These are phyloP conservation scores for Drosophila malerkotliana DNA, from an alignment of 1,140 invertebrate genomes.

Conservation along the genomic window DNA sequence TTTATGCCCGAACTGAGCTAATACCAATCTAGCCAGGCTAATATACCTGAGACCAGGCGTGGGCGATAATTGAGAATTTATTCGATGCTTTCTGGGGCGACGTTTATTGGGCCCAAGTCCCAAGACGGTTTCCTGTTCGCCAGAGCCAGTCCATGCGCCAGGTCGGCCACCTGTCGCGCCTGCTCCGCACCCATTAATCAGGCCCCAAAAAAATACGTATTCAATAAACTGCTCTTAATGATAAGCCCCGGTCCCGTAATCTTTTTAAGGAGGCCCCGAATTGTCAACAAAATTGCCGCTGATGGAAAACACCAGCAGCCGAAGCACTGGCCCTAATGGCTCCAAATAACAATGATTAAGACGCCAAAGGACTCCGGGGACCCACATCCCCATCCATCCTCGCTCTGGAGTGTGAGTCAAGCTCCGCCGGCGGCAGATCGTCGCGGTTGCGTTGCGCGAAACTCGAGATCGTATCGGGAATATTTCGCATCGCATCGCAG, in stretches of 20 bases:
- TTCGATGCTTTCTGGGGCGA: constrained; percentile 67
- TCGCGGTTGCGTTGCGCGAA: constrained; percentile 43
- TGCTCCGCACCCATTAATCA: constrained; percentile 66
- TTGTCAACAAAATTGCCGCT: constrained; percentile 74
- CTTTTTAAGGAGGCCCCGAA: constrained; percentile 53
- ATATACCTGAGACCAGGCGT: constrained; percentile 51
- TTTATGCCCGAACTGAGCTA: constrained; percentile 57
- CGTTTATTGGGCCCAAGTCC: constrained; percentile 68
- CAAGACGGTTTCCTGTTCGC: constrained; percentile 58
- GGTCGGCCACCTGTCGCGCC: constrained; percentile 59
- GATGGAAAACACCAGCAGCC: constrained; percentile 74
- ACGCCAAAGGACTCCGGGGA: constrained; percentile 35
- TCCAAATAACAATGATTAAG: constrained; percentile 80
- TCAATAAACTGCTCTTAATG: constrained; percentile 79
- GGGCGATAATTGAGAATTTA: constrained; percentile 81
- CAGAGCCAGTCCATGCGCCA: constrained; percentile 6
- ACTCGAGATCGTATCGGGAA: constrained; percentile 54
- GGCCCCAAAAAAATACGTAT: constrained; percentile 60
- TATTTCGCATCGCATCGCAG: constrained; percentile 29
- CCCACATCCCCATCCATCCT: constrained; percentile 3
- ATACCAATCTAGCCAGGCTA: constrained; percentile 41
- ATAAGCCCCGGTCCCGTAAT: constrained; percentile 66
- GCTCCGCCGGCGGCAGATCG: constrained; percentile 45
- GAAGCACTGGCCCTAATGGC: constrained; percentile 65
- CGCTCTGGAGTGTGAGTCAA: constrained; percentile 26